These are phyloP conservation scores for Oligia fasciuncula DNA, from an alignment of 2,888 invertebrate genomes.

Conservation along the genomic window DNA sequence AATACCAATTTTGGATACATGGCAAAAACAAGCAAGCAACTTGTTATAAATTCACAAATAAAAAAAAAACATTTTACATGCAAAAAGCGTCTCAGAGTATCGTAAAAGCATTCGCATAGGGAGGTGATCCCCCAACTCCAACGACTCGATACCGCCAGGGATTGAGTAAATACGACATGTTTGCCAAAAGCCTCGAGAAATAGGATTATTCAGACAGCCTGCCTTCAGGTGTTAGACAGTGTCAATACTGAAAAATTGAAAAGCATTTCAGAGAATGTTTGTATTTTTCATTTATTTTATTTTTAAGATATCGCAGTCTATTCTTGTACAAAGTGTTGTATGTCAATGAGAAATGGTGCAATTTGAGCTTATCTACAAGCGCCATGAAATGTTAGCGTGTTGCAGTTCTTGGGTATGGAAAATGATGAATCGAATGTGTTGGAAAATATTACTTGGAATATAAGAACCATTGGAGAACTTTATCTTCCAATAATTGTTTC, in stretches of 20 bases:
- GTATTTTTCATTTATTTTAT: slow-evolving; percentile 37
- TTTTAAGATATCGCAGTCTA: slow-evolving; percentile 3
- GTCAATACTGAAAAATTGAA: slow-evolving; percentile 63
- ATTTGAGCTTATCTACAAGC: slow-evolving; percentile 35
- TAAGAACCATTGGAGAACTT: not conserved
- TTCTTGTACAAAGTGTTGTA: slow-evolving; percentile 12
- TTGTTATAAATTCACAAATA: slow-evolving; percentile 19
- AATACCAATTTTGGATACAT: not conserved
- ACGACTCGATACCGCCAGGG: slow-evolving; percentile 64
- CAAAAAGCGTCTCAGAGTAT: slow-evolving; percentile 29
- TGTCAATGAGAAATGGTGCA: slow-evolving; percentile 41
- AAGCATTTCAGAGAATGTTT: slow-evolving; percentile 27
- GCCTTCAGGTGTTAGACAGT: slow-evolving; percentile 62
- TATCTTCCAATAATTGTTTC: not conserved
- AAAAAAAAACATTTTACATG: slow-evolving; percentile 21
- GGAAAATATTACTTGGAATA: slow-evolving; percentile 22
- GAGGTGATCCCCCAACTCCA: slow-evolving; percentile 61
- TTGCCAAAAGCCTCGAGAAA: slow-evolving; percentile 68
- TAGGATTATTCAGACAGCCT: slow-evolving; percentile 69
- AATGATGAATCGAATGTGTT: slow-evolving; percentile 6
- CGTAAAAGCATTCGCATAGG: slow-evolving; percentile 49
- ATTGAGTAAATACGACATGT: slow-evolving; percentile 70
- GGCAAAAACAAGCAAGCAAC: not conserved
- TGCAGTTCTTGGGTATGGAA: slow-evolving; percentile 5
- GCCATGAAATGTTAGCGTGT: slow-evolving; percentile 30